These are phyloP conservation scores for Andrena fulva DNA, from an alignment of 2,888 invertebrate genomes.

Conservation along the genomic window DNA sequence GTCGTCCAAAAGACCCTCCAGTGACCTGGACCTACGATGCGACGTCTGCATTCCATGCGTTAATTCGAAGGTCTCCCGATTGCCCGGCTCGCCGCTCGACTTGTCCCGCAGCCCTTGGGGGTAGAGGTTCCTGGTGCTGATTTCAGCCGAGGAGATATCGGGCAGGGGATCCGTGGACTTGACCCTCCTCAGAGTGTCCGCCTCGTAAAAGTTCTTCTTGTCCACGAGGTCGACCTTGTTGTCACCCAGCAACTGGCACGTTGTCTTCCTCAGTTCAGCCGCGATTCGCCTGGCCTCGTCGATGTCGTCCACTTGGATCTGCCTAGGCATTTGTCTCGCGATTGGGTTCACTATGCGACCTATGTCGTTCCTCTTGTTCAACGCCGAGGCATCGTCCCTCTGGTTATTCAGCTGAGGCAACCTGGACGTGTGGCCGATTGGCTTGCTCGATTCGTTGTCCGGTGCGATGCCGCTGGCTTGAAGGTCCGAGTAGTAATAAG, in stretches of 20 bases:
- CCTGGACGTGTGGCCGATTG: conserved; percentile 75
- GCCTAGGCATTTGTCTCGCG: conserved; percentile 77
- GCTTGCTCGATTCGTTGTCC: conserved; percentile 64
- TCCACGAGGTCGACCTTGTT: conserved; percentile 86
- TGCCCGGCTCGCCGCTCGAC: conserved; percentile 69
- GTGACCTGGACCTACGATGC: conserved; percentile 86
- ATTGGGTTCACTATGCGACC: conserved; percentile 91
- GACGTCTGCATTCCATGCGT: conserved; percentile 67
- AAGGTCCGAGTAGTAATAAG: conserved; percentile 94
- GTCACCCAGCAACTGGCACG: conserved; percentile 80
- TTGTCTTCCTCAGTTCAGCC: conserved; percentile 81
- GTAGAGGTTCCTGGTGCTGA: conserved; percentile 81
- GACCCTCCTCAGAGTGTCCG: conserved; percentile 87
- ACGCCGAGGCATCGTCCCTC: conserved; percentile 87
- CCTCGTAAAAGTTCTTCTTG: conserved; percentile 90
- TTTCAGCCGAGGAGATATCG: conserved; percentile 76
- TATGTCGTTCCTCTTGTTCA: conserved; percentile 86
- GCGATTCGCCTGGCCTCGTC: conserved; percentile 82
- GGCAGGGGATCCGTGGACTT: conserved; percentile 81
- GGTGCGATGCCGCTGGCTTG: conserved; percentile 76
- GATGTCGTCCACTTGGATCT: conserved; percentile 80
- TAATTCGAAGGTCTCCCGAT: conserved; percentile 46
- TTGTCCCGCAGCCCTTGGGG: conserved; percentile 83
- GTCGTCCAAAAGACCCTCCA: conserved; percentile 87
- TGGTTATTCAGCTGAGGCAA: conserved; percentile 89